Base-by-base conservation (phyloP, 2,888 invertebrate genomes). In the Arctia plantaginis region DNA sequence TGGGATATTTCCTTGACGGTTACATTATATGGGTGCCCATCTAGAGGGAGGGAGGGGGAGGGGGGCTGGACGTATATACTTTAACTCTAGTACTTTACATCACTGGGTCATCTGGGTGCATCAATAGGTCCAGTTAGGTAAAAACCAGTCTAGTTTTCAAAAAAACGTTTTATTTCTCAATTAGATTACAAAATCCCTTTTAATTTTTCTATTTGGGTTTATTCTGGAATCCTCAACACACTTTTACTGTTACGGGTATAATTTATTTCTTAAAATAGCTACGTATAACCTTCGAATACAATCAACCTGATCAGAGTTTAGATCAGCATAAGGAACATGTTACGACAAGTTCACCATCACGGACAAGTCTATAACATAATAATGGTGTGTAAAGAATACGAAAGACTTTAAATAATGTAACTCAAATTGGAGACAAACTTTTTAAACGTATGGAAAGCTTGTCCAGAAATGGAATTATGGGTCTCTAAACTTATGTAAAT, bases 271-370 rank as follows among this genome's bases (percentile, higher is more conserved):
- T 30, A 59, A 41, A 70, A 62, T 64, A 64, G 30, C 27, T 12
- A 8, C 30, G 59, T 39, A 39, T 44, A 66, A 39, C 51, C 69
- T 55, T 55, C 35, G 10, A n/a, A 51, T 35, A 55, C 51, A 35
- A 69, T 69, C 35, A 69, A 55, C 55, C 15, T 55, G 69, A 55
- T n/a, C 69, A 69, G 51, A 51, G n/a, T 51, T 44, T 64, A 71
- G 65, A 65, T 71, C 71, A 71, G 33, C 39, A 66, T 27, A 39
- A 15, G 33, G 66, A 66, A 74, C 74, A 74, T 23, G 74, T 74
- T 71, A 59, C 71, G 18, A 74, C 74, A 71, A 15, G 74, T 74
- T 67, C 27, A 27, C 55, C 62, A 74, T 64, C 62, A 27, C n/a
- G 18, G 39, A 68, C 62, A 51, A 44, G 44, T 66, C 15, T 4